Conservation (phyloP, 2,888 invertebrate genomes). For the Orchesellides sinensis region DNA sequence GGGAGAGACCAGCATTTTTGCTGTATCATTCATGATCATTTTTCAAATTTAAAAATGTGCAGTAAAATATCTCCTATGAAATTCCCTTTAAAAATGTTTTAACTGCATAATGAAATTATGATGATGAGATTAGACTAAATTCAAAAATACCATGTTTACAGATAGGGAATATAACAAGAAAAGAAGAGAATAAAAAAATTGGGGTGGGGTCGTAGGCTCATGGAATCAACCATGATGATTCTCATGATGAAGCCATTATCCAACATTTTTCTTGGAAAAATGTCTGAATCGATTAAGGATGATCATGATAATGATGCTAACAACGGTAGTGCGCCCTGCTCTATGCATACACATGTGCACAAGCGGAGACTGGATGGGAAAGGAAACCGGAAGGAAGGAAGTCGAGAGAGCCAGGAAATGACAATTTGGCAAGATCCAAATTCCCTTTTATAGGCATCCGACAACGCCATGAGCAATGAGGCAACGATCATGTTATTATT, state of each 20-base stretch:
- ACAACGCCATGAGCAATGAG: slow-evolving; percentile 25
- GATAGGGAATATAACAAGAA: neutral
- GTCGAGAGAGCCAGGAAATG: slow-evolving; percentile 75
- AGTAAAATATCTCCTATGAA: too few species aligned
- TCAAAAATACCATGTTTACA: too few species aligned
- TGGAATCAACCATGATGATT: slow-evolving; percentile 72
- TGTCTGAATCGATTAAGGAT: slow-evolving; percentile 62
- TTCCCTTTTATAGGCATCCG: slow-evolving; percentile 68
- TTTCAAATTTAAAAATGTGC: too few species aligned
- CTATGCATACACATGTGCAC: neutral
- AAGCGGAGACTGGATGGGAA: slow-evolving; percentile 38
- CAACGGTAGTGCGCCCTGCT: neutral
- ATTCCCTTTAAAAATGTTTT: too few species aligned
- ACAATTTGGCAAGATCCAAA: slow-evolving; percentile 75
- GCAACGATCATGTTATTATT: neutral
- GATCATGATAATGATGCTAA: slow-evolving; percentile 59
- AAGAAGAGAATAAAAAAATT: neutral
- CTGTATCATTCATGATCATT: too few species aligned
- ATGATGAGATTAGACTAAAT: too few species aligned
- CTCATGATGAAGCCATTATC: slow-evolving; percentile 73
- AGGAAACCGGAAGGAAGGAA: slow-evolving; percentile 75
- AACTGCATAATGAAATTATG: too few species aligned
- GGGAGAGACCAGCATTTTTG: too few species aligned
- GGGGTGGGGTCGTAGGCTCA: slow-evolving; percentile 69
- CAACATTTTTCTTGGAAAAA: slow-evolving; percentile 72